Percentiles rank a stretch among this genome's conserved stretches.
Conservation (phyloP, 1,140 invertebrate species). For the Drosophila paulistorum region DNA sequence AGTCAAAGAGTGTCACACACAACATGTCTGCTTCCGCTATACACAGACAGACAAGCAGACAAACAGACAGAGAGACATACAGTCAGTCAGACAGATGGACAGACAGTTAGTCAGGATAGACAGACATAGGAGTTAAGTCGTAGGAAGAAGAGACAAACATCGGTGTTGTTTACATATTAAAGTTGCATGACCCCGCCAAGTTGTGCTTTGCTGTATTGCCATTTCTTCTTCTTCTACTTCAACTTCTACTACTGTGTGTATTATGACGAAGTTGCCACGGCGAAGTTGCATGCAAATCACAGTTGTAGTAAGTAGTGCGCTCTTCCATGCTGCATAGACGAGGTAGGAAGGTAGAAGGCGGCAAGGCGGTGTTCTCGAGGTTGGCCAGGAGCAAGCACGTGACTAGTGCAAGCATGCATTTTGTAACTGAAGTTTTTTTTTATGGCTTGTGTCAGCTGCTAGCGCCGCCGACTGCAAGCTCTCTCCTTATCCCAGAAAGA, state of each 20-base stretch:
- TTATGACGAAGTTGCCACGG: slow-evolving; percentile 55
- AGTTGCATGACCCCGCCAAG: slow-evolving; percentile 75
- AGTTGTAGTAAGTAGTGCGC: slow-evolving; percentile 6
- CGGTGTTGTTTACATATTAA: slow-evolving; percentile 80
- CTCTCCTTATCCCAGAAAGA: neutral
- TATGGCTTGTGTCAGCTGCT: slow-evolving; percentile 15
- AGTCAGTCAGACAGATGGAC: slow-evolving; percentile 40
- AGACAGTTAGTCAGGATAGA: slow-evolving; percentile 34
- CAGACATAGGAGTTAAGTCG: slow-evolving; percentile 16
- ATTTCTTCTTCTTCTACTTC: neutral
- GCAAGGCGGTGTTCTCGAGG: neutral
- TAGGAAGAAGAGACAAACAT: slow-evolving; percentile 36
- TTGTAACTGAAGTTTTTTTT: slow-evolving; percentile 7
- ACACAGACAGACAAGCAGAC: slow-evolving; percentile 48
- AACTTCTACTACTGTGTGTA: neutral
- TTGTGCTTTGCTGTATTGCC: slow-evolving; percentile 20
- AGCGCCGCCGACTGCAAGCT: slow-evolving; percentile 16
- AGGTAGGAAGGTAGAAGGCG: neutral
- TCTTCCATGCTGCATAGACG: too few species aligned
- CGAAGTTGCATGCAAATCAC: slow-evolving; percentile 57
- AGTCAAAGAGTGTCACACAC: slow-evolving; percentile 80
- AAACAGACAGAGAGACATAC: slow-evolving; percentile 40
- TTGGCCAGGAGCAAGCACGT: slow-evolving; percentile 11
- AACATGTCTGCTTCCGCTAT: slow-evolving; percentile 79
- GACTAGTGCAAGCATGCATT: slow-evolving; percentile 9